Evolutionary conservation across 2,113 vertebrate genomes (phyloP), one percentile per base, ranked within the genome.

Genomic region (Mormyrus lacerda): DNA sequence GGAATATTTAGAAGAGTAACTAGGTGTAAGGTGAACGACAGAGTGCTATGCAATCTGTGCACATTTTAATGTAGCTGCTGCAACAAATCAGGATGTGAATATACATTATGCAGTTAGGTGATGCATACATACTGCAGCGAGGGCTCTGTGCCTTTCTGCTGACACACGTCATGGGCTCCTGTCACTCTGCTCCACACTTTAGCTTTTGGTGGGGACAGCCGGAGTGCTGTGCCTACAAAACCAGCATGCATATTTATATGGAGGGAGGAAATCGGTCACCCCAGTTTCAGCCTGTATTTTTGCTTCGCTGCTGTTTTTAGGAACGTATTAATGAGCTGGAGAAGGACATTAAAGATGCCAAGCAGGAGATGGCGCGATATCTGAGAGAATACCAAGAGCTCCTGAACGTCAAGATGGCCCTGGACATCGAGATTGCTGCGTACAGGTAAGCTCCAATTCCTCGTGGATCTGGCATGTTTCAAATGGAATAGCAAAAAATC

Each of bases 391-490:
- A 94, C 85, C 90, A 90, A 73, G 95, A 93, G 87, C 92, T 94
- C 44, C 95, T 96, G 45, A 96, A 96, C 90, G 94, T 96, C 90
- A 96, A 96, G 91, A 95, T 96, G 95, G 95, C 95, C n/a, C 94
- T 96, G 27, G 96, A 96, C 91, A 96, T 96, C 2, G 96, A 96
- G 92, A 96, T 96, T 13, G 95, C 96, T 89, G 95, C 95, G 76
- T 96, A 96, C 93, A 95, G 95, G 95, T 95, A 91, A 92, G 47
- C 4, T 58, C 15, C 44, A 47, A 13, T 21, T 35, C 50, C 50
- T 17, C 24, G n/a, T 31, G 10, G n/a, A 31, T 69, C 61, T 13
- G 61, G 27, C n/a, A 69, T 31, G n/a, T 3, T 69, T 69, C n/a
- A 31, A 31, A 84, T 84, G 9, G 21, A 84, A 47, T 13, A 84